Percentiles rank a stretch among this genome's conserved stretches.
These are phyloP conservation scores for Drosophila tropicalis DNA, from an alignment of 1,140 invertebrate species.

Conservation along the genomic window DNA sequence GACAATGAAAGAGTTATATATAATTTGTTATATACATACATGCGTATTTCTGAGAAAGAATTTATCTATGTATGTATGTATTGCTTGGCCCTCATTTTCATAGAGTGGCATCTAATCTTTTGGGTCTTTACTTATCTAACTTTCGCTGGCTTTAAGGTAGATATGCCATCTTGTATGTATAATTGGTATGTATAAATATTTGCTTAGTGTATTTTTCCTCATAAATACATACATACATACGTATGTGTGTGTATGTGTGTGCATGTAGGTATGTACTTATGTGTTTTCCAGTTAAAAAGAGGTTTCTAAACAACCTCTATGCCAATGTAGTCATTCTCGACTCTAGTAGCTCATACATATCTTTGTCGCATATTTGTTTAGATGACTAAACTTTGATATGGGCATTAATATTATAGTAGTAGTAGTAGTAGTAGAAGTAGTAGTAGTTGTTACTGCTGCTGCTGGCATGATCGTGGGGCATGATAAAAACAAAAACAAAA, in stretches of 20 bases:
- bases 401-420: constrained; percentile 24
- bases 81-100: not conserved
- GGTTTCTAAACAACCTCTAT: constrained; percentile 30
- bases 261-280: not conserved
- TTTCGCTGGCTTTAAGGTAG: constrained; percentile 16
- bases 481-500: constrained; percentile 7
- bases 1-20: too few relatives aligned
- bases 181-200: constrained; percentile 27
- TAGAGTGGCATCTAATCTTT: not conserved
- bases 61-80: too few relatives aligned
- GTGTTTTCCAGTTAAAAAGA: constrained; percentile 46
- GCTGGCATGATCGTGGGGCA: constrained; percentile 13
- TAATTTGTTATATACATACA: too few relatives aligned
- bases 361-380: constrained; percentile 66
- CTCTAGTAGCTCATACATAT: constrained; percentile 18
- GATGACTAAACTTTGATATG: constrained; percentile 73
- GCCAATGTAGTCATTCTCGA: constrained; percentile 20
- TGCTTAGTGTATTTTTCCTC: constrained; percentile 15
- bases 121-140: constrained; percentile 42
- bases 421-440: not conserved
- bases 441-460: not conserved
- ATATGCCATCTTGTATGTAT: constrained; percentile 1
- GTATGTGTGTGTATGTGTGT: not conserved
- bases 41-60: too few relatives aligned
- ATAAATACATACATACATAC: not conserved